Base-by-base conservation (phyloP, 2,797 vertebrate species). In the Todus mexicanus region DNA sequence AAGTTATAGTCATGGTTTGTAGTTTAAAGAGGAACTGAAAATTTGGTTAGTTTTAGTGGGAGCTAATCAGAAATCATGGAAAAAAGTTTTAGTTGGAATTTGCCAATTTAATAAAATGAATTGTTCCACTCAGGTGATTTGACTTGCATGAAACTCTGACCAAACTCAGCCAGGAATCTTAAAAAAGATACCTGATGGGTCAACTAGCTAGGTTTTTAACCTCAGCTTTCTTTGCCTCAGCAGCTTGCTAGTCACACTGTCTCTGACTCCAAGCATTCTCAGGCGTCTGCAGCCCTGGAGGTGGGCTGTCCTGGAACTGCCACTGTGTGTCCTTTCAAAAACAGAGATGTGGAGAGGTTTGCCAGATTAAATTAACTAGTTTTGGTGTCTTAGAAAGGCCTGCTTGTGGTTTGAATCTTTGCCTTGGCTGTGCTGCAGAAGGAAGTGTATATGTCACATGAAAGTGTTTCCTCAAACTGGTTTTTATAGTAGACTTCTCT, bases 101-200 rank as follows among this genome's bases (percentile, higher is more conserved):
- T 86, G 68, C n/a, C 12, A 6, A 5, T 78, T 64, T 35, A 42
- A 37, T 43, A 45, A 76, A 72, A 47, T 3, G 1, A 35, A 38
- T 48, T 25, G 16, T 87, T 77, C 27, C 10, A 8, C 17, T 51
- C 0, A 0, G 11, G 4, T 85, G 0, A 0, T 60, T 82, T 61
- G 51, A 66, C 47, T 78, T 75, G 23, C 15, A 2, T 48, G 48
- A 56, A 87, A 40, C 50, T 74, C 43, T 20, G 29, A 53, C 25
- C 16, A 29, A 35, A 38, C 25, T 77, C 3, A 0, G 43, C 18
- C 60, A 70, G 68, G 53, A 84, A 7, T 45, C n/a, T 75, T 78
- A 40, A 12, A 51, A 57, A 10, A 14, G n/a, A 10, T 17, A 29
- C 21, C 27, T 51, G 48, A 21, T 29, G 43, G 59, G 10, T 73